Base-by-base conservation (phyloP, 64 coral and sea anemone genomes). In the Porites lutea region DNA sequence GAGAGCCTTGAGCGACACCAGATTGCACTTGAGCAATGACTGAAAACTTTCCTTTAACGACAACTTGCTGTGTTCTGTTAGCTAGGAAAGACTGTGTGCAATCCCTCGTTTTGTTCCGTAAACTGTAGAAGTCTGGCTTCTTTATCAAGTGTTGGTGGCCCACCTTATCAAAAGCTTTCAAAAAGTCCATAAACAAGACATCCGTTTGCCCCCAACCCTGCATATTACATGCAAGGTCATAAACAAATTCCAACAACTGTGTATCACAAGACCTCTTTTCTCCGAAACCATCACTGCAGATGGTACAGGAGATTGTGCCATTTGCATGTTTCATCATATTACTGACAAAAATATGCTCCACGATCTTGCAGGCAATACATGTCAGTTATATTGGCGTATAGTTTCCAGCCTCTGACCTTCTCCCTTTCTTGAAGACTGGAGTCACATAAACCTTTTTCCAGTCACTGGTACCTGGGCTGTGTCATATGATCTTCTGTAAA, bases 401-500 rank as follows among this genome's bases (percentile, higher is more conserved):
- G 53, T 55, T 55, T 11, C 53, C 11, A 55, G 53, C 5, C 53
- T 55, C 53, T 55, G 53, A 55, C 53, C 11, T 55, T 55, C 11
- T 55, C 53, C 53, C 53, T 55, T 55, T 55, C 53, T 55, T 55
- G 53, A 55, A 55, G 11, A 55, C 53, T 55, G 53, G 2, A 11
- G 53, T 55, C 53, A 55, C 53, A 11, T 55, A 55, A 54, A 2
- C 53, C 53, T 55, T 55, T 7, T 55, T 91, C n/a, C 68, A 85
- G 69, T 85, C 90, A 27, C 79, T 92, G 79, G 67, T 7, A 92
- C 69, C 21, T 76, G 20, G 10, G 21, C 90, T 74, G 69, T 63
- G 19, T 84, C 50, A 51, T 92, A 92, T 3, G 79, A 92, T 84
- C 21, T 92, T 75, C 72, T 85, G n/a, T 84, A 92, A 14, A 85